A percentile compares a stretch with the other conserved stretches of the same genome.
Conservation (phyloP, 2,113 vertebrate species). For the Tenebrosternarchus preto region DNA sequence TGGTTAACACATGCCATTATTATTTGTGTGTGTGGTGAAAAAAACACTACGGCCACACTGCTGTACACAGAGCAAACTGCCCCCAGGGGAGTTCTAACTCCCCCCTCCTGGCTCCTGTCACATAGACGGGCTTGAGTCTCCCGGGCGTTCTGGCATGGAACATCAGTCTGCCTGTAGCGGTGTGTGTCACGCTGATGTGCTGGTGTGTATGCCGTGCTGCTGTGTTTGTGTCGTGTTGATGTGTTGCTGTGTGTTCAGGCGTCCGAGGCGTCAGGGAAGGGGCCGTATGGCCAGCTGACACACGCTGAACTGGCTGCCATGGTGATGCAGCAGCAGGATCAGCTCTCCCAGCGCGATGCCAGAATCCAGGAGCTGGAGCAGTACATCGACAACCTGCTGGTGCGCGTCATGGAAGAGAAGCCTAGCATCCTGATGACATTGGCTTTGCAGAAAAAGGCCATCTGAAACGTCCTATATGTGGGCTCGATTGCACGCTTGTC, state of each 20-base stretch:
- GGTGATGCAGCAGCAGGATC: conserved; percentile 84
- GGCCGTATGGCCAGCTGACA: conserved; percentile 87
- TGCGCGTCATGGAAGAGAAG: conserved; percentile 90
- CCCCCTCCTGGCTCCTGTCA: no score
- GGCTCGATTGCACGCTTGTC: neutral
- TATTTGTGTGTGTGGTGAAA: no score
- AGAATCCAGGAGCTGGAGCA: conserved; percentile 86
- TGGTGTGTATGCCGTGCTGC: neutral
- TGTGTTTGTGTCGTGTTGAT: neutral
- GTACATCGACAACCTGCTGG: conserved; percentile 91
- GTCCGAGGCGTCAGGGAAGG: conserved; percentile 59
- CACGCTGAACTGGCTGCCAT: conserved; percentile 86
- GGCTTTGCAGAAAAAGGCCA: conserved; percentile 52
- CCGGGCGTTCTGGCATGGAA: no score
- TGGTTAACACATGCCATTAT: no score
- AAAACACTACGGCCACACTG: no score
- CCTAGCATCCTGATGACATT: conserved; percentile 84
- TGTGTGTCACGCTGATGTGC: neutral
- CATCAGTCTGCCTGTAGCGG: no score
- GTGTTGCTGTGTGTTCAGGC: conserved; percentile 49
- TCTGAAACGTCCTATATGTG: neutral
- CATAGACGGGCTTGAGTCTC: no score
- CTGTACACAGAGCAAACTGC: no score
- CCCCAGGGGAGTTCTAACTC: no score
- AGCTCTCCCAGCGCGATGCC: conserved; percentile 77